Percentiles rank a stretch among this genome's conserved stretches.
phyloP scores from a whole-genome alignment of 2,797 vertebrate genomes.

The Rhinella marina region DNA sequence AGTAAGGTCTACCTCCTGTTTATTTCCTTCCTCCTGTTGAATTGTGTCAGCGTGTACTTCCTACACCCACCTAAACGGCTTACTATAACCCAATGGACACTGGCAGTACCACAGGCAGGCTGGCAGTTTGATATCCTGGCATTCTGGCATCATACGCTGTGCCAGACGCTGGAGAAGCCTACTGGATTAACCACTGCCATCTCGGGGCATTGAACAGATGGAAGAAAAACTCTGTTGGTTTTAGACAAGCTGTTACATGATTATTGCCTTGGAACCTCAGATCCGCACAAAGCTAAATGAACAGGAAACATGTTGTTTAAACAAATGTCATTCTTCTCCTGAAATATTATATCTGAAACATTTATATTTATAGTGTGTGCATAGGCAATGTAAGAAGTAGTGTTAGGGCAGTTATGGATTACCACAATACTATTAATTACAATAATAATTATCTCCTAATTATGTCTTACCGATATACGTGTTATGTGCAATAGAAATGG shows the following conservation, averaged over 20 bases:
- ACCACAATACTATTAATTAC: background rate
- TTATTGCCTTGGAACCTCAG: conserved; percentile 35
- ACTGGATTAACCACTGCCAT: conserved; percentile 53
- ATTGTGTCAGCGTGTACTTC: background rate
- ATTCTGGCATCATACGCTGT: conserved; percentile 5
- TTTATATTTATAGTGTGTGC: no score
- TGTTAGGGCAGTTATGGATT: no score
- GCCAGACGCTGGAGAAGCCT: conserved; percentile 51
- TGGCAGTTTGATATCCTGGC: conserved; percentile 32
- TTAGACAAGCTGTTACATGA: conserved; percentile 51
- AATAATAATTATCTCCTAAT: background rate
- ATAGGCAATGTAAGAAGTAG: no score
- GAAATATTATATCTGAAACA: background rate
- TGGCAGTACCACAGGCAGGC: conserved; percentile 14
- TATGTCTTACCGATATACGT: background rate
- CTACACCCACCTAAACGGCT: conserved; percentile 12
- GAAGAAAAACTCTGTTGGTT: conserved; percentile 54
- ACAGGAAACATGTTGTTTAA: background rate
- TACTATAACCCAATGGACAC: background rate
- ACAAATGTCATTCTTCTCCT: background rate
- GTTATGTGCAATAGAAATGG: background rate
- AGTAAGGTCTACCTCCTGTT: background rate
- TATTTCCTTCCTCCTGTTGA: background rate
- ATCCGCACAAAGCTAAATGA: conserved; percentile 19
- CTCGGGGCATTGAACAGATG: conserved; percentile 55